Conservation (phyloP, 2,797 vertebrate genomes). For the Kryptopterus vitreolus region DNA sequence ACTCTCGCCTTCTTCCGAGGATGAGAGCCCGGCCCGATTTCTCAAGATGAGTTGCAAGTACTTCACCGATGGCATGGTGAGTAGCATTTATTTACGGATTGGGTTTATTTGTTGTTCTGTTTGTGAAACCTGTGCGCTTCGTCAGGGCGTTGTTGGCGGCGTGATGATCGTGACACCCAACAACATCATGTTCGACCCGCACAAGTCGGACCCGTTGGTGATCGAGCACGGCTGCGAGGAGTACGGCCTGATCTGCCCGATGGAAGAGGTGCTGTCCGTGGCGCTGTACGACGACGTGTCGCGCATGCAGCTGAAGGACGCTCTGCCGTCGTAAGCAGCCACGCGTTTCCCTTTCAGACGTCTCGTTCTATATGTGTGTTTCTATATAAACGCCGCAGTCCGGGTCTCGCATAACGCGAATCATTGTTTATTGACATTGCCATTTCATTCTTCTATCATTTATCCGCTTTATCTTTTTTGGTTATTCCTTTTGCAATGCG, state of each 20-base stretch:
- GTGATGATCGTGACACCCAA: constrained; percentile 99
- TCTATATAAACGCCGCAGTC: too few species aligned
- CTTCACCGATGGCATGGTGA: constrained; percentile 97
- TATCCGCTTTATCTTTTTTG: background rate
- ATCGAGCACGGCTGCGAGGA: constrained; percentile 98
- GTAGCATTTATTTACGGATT: constrained; percentile 28
- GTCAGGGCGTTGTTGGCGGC: constrained; percentile 93
- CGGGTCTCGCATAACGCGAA: too few species aligned
- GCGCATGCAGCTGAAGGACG: constrained; percentile 97
- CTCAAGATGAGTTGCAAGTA: constrained; percentile 99
- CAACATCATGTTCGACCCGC: constrained; percentile 99
- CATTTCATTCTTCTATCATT: background rate
- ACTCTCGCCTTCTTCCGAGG: constrained; percentile 90
- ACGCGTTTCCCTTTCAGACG: background rate
- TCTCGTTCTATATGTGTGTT: background rate
- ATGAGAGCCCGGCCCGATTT: constrained; percentile 94
- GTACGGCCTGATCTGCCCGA: constrained; percentile 96
- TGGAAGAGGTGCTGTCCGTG: constrained; percentile 96
- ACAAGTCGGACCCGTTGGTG: constrained; percentile 96
- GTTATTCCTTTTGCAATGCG: background rate
- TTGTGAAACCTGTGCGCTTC: constrained; percentile 45
- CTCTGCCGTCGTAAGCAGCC: constrained; percentile 92
- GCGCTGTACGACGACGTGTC: constrained; percentile 96
- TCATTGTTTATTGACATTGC: too few species aligned
- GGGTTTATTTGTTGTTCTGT: background rate